Evolutionary conservation across 2,888 invertebrate genomes (phyloP).

Genomic region (Synanthedon myopaeformis): DNA sequence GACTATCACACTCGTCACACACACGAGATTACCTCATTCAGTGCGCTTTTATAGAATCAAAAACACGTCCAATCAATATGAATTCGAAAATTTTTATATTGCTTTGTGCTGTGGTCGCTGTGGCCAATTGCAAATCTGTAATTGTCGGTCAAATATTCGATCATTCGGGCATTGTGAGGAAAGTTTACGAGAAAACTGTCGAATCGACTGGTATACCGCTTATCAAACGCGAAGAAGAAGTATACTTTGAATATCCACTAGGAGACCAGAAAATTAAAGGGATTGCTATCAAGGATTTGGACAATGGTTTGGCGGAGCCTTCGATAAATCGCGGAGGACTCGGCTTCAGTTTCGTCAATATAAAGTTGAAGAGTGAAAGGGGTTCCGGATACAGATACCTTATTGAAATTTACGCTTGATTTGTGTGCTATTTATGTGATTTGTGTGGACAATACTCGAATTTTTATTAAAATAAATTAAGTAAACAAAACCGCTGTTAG

Average conservation of each 20-base stretch:
- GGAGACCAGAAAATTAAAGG: slow-evolving; percentile 51
- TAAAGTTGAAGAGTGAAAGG: slow-evolving; percentile 55
- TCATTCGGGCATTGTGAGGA: slow-evolving; percentile 28
- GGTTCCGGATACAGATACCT: slow-evolving; percentile 44
- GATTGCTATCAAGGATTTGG: slow-evolving; percentile 50
- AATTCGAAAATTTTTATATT: slow-evolving; percentile 21
- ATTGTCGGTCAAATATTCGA: slow-evolving; percentile 43
- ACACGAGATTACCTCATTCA: slow-evolving; percentile 4
- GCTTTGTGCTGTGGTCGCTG: slow-evolving; percentile 16
- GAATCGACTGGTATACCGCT: slow-evolving; percentile 30
- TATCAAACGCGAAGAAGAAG: slow-evolving; percentile 35
- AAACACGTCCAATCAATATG: slow-evolving; percentile 21
- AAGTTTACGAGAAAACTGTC: slow-evolving; percentile 32
- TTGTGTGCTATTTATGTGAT: neutral
- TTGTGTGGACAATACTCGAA: neutral
- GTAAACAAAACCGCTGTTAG: no score
- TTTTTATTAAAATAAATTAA: no score
- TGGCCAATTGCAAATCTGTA: slow-evolving; percentile 30
- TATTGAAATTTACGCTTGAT: slow-evolving; percentile 52
- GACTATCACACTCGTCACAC: slow-evolving; percentile 4
- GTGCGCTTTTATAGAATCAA: neutral
- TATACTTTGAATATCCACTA: slow-evolving; percentile 33
- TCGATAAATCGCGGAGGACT: slow-evolving; percentile 52
- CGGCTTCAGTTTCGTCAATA: slow-evolving; percentile 42
- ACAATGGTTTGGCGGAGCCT: slow-evolving; percentile 44